Evolutionary conservation across 2,113 vertebrate genomes (phyloP), one percentile per base, ranked within the genome.

Genomic region (Macquaria ambigua): DNA sequence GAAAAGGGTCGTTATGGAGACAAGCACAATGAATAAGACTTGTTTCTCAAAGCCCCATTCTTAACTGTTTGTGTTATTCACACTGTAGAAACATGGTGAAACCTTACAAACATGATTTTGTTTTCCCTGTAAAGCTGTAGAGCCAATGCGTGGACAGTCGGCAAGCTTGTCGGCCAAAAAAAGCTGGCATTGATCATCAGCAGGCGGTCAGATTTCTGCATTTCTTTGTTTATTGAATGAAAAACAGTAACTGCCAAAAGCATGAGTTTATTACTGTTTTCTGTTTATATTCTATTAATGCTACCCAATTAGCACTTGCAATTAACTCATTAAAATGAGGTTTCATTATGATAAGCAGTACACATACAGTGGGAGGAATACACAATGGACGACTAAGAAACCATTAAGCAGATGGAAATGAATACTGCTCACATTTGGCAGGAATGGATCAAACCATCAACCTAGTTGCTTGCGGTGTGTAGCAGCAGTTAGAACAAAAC

Each of bases 391-490:
- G n/a, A 15, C 20, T 0, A 1, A 28, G 34, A 67, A 43, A 37
- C 14, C 16, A 43, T 16, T 15, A 23, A 64, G 50, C 80, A 81
- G 73, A 76, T 74, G 79, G 48, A 67, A 83, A 34, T 48, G 9
- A 67, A 74, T 25, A 0, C 52, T 56, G 67, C 50, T 67, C 21
- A 70, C 18, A 59, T 69, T 73, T 77, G 63, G 63, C 23, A 69
- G 16, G 2, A 50, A 61, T 2, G 66, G 28, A 77, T 71, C 53
- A 81, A 67, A 77, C 58, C 66, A 58, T 74, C 63, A 68, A 28
- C 28, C 41, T 6, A 68, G 53, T 52, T 16, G 1, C 50, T 23
- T 77, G 59, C 48, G 64, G 56, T 16, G 11, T 50, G 39, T 15
- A n/a, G 16, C n/a, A 77, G 39, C 68, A 73, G 69, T 52, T 6